Evolutionary conservation across 2,113 vertebrate genomes (phyloP).

Genomic region (Sterna hirundo): DNA sequence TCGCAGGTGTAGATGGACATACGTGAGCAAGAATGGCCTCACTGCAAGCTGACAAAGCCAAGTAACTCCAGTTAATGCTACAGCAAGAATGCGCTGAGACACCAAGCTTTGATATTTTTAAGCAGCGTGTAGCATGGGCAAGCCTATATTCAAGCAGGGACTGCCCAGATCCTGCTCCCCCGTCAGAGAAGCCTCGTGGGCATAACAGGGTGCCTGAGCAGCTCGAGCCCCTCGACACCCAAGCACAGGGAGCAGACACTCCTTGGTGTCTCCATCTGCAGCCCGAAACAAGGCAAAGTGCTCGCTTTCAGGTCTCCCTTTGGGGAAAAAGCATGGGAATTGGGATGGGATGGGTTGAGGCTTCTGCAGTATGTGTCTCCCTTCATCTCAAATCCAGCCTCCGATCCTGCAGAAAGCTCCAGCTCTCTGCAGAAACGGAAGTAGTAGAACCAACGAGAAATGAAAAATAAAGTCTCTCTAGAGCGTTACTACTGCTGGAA

Average conservation of each 20-base stretch:
- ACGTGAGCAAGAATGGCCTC: background rate
- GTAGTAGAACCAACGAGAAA: background rate
- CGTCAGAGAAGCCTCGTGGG: background rate
- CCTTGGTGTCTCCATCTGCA: background rate
- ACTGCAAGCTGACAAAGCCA: background rate
- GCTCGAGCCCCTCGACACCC: accelerated
- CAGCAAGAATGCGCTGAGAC: background rate
- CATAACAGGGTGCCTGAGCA: background rate
- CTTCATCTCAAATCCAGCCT: background rate
- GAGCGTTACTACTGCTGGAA: background rate
- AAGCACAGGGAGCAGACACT: background rate
- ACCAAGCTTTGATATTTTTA: background rate
- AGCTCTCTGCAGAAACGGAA: background rate
- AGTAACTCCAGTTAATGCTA: background rate
- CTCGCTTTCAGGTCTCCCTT: background rate
- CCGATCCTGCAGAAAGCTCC: background rate
- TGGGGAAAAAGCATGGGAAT: background rate
- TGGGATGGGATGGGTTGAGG: background rate
- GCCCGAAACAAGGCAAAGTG: background rate
- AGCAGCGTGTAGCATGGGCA: background rate
- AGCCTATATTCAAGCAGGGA: background rate
- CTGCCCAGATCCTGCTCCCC: background rate
- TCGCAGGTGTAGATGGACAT: no score
- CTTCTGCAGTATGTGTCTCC: background rate
- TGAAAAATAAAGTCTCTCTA: background rate